Conservation (phyloP, 2,888 invertebrate species). For the Leptinotarsa haldemani region DNA sequence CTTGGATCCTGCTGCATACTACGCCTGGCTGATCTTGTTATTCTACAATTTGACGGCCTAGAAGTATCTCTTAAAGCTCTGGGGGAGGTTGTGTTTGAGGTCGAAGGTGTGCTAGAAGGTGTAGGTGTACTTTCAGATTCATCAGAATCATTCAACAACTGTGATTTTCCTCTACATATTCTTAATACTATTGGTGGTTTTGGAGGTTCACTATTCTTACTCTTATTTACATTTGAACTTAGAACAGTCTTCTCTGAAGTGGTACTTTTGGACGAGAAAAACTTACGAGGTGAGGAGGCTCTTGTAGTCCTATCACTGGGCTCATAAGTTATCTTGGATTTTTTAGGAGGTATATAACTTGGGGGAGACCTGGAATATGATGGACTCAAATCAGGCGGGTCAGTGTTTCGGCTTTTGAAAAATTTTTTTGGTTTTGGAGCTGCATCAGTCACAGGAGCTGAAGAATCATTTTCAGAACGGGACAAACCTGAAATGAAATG, state of each 20-base stretch:
- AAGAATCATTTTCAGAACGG: slow-evolving; percentile 46
- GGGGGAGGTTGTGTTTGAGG: slow-evolving; percentile 66
- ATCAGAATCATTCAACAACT: slow-evolving; percentile 66
- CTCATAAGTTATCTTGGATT: slow-evolving; percentile 45
- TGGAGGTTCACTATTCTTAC: slow-evolving; percentile 53
- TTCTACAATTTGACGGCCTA: slow-evolving; percentile 56
- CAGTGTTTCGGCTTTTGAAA: slow-evolving; percentile 86
- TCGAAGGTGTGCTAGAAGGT: slow-evolving; percentile 70
- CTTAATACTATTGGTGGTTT: slow-evolving; percentile 86
- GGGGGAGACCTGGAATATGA: slow-evolving; percentile 48
- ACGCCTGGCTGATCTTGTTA: slow-evolving; percentile 59
- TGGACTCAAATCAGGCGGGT: slow-evolving; percentile 67
- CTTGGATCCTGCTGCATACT: slow-evolving; percentile 65
- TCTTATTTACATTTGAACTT: slow-evolving; percentile 60
- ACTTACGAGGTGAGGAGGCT: slow-evolving; percentile 56
- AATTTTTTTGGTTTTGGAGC: slow-evolving; percentile 85
- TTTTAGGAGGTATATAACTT: slow-evolving; percentile 52
- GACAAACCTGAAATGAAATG: slow-evolving; percentile 40
- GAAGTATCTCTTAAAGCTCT: slow-evolving; percentile 58
- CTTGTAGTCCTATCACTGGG: slow-evolving; percentile 45
- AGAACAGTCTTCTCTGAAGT: slow-evolving; percentile 59
- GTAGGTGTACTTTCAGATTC: slow-evolving; percentile 66
- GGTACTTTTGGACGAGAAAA: slow-evolving; percentile 61
- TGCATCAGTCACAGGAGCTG: slow-evolving; percentile 57
- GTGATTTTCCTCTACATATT: slow-evolving; percentile 82